A percentile compares a stretch with the other conserved stretches of the same genome.
Evolutionary conservation across 2,113 vertebrate species (phyloP).

Genomic region (Melanerpes aurifrons): DNA sequence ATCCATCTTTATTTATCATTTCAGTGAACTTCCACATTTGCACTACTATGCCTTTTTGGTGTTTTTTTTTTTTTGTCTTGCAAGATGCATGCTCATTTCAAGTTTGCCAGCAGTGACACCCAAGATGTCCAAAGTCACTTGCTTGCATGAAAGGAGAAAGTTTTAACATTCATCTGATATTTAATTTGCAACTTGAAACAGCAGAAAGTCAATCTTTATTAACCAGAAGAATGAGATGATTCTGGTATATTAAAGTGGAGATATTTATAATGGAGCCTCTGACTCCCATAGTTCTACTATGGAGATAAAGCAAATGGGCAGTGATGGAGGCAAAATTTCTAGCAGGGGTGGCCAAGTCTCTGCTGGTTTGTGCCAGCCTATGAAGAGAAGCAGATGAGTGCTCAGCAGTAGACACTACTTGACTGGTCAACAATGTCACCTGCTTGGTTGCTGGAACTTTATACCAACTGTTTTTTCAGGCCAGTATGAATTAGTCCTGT

Average conservation of each 20-base stretch:
- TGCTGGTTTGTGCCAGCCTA: not conserved
- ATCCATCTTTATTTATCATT: not conserved
- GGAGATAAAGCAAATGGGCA: not conserved
- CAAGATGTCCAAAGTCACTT: not conserved
- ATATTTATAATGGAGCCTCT: not conserved
- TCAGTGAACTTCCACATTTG: not conserved
- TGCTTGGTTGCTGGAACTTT: not conserved
- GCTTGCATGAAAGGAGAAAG: not conserved
- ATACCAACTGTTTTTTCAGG: not conserved
- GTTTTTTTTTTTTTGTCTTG: not conserved
- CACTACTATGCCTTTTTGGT: not conserved
- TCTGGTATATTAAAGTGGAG: not conserved
- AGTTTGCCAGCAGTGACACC: not conserved
- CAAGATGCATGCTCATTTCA: not conserved
- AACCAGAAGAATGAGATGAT: not conserved
- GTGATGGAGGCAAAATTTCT: not conserved
- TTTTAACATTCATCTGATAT: not conserved
- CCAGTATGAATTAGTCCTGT: not conserved
- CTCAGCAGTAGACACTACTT: not conserved
- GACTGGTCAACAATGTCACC: not conserved
- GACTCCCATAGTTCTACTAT: not conserved
- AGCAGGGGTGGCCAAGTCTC: not conserved
- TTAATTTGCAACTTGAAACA: not conserved
- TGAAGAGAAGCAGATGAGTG: not conserved
- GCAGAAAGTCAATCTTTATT: not conserved